A percentile compares a stretch with the other conserved stretches of the same genome.
These are phyloP conservation scores for Eciton burchellii DNA, from an alignment of 1,140 invertebrate genomes.

Conservation along the genomic window DNA sequence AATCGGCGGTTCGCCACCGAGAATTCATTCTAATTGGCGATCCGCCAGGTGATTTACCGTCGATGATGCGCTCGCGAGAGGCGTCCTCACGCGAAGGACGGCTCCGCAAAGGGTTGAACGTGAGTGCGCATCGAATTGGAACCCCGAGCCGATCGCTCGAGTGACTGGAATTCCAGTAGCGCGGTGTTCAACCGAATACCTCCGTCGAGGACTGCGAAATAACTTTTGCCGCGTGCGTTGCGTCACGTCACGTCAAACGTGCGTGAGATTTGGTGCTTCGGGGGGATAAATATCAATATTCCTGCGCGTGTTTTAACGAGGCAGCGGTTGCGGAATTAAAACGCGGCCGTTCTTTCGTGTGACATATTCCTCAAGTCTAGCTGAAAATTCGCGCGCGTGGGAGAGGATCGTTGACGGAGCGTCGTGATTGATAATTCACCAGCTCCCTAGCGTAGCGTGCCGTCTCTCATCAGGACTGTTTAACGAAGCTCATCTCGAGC, in stretches of 20 bases:
- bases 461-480: too few species aligned
- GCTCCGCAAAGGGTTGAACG: constrained; percentile 16
- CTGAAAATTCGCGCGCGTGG: too few species aligned
- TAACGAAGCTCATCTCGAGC: too few species aligned
- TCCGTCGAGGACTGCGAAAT: neutral
- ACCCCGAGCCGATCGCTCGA: constrained; percentile 2
- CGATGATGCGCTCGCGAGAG: constrained; percentile 23
- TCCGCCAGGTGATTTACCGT: constrained; percentile 49
- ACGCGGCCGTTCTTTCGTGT: neutral
- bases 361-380: too few species aligned
- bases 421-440: too few species aligned
- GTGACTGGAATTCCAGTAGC: neutral
- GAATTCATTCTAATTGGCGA: constrained; percentile 58
- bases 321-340: neutral
- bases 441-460: too few species aligned
- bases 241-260: neutral
- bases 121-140: constrained; percentile 4
- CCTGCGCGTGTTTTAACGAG: neutral
- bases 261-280: neutral
- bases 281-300: neutral
- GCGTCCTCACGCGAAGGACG: neutral
- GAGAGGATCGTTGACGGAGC: too few species aligned
- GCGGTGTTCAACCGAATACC: neutral
- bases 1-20: constrained; percentile 47
- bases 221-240: neutral